Conservation (phyloP, 1,140 invertebrate genomes). For the Rhopalosiphum maidis region DNA sequence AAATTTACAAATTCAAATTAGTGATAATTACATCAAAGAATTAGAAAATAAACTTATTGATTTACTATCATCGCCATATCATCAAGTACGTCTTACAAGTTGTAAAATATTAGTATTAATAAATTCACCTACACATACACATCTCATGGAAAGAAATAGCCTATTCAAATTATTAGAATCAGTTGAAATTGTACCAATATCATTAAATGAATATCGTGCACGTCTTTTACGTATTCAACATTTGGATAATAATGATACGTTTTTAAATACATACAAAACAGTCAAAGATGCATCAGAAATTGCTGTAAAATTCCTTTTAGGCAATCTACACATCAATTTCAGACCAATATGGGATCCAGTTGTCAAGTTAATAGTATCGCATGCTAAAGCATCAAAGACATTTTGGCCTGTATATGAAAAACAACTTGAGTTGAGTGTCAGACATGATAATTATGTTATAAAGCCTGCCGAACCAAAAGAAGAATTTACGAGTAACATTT, state of each 20-base stretch:
- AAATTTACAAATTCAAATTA: slow-evolving; percentile 25
- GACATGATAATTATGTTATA: slow-evolving; percentile 57
- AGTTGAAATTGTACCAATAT: slow-evolving; percentile 35
- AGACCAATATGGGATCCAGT: slow-evolving; percentile 87
- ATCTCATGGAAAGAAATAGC: neutral
- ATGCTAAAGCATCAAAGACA: slow-evolving; percentile 64
- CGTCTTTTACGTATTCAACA: slow-evolving; percentile 77
- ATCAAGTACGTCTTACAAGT: slow-evolving; percentile 38
- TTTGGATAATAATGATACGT: slow-evolving; percentile 65
- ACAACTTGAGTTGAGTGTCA: slow-evolving; percentile 68
- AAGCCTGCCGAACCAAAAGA: slow-evolving; percentile 35
- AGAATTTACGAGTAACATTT: slow-evolving; percentile 23
- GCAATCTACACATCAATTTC: slow-evolving; percentile 85
- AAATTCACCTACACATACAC: slow-evolving; percentile 1
- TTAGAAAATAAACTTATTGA: slow-evolving; percentile 50
- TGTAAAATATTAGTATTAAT: slow-evolving; percentile 42
- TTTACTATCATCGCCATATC: slow-evolving; percentile 43
- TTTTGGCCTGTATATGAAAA: slow-evolving; percentile 82
- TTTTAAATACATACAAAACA: slow-evolving; percentile 9
- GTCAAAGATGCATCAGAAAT: slow-evolving; percentile 59
- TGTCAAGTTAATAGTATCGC: slow-evolving; percentile 72
- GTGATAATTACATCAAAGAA: slow-evolving; percentile 12
- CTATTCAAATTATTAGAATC: slow-evolving; percentile 50
- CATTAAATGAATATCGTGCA: slow-evolving; percentile 69
- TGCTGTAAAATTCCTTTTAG: slow-evolving; percentile 79